phyloP scores from a whole-genome alignment of 2,113 vertebrate species.

The Herpailurus yagouaroundi region DNA sequence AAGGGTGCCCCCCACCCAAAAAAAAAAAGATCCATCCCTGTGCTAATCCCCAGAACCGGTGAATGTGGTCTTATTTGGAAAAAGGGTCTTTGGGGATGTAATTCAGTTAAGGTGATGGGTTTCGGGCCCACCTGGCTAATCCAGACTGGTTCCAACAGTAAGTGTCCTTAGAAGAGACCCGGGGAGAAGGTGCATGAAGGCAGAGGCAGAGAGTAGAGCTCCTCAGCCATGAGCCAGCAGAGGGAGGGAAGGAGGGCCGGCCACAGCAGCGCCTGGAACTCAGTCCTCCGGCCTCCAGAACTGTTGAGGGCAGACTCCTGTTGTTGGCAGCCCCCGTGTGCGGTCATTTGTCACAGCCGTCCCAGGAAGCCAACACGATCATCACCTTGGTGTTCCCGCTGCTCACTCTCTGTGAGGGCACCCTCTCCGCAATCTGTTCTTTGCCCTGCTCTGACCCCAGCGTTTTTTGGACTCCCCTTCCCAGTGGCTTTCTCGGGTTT shows the following conservation, averaged over 20 bases:
- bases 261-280: background rate
- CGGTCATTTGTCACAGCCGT: background rate
- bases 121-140: too few species aligned
- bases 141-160: too few species aligned
- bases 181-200: too few species aligned
- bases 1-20: background rate
- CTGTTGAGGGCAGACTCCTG: background rate
- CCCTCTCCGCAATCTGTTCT: accelerated
- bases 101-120: background rate
- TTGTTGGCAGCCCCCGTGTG: background rate
- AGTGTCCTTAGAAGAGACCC: background rate
- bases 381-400: background rate
- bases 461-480: background rate
- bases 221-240: too few species aligned
- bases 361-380: background rate
- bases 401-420: background rate
- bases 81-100: background rate
- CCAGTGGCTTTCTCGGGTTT: background rate
- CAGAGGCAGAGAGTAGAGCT: too few species aligned
- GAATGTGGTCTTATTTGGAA: background rate
- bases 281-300: background rate
- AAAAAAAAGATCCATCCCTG: background rate
- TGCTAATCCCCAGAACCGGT: too few species aligned
- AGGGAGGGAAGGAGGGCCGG: too few species aligned
- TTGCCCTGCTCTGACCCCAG: background rate